Base-by-base conservation (phyloP, 2,113 vertebrate species). In the Carassius gibelio region DNA sequence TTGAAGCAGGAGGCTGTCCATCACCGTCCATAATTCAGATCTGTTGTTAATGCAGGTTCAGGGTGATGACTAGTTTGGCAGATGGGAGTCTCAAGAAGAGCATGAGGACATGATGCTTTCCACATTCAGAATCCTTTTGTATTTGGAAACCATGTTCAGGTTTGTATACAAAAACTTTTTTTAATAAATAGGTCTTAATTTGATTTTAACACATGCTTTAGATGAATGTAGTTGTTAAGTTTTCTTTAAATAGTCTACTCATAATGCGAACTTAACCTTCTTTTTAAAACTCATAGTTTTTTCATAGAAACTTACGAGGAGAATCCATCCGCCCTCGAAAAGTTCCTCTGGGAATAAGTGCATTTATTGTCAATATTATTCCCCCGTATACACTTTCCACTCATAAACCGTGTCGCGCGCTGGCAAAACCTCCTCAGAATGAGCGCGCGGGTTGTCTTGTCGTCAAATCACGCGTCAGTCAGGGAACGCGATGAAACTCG, bases 1-100 rank as follows among this genome's bases (percentile, higher is more conserved):
- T 93, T 34, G 61, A 88, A 52, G 71, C 19, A 0, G 90, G 89
- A 78, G 87, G 89, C 74, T 91, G 87, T 3, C n/a, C 55, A 8
- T 84, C 30, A 74, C 62, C 77, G 85, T 77, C 86, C 92, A 14
- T 93, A 88, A 0, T 79, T 17, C 30, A 38, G 66, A 50, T 66
- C n/a, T 34, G 38, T 45, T 23, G 42, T 48, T 42, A 15, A 38
- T 8, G 19, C 42, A 48, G 59, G 61, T 26, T 75, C 48, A 52
- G n/a, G 68, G 36, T 36, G 34, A 69, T 69, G 74, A 72, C 74
- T 30, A 9, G 45, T 48, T 74, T 75, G 74, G n/a, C 48, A 75
- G 74, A 14, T 75, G 5, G 4, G n/a, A 80, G 38, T 64, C 19
- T 48, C n/a, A 48, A 10, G 23, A 66, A 48, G 1, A 50, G 23